A percentile compares a stretch with the other conserved stretches of the same genome.
phyloP scores from a whole-genome alignment of 2,888 invertebrate genomes.

The Andrena dorsata region DNA sequence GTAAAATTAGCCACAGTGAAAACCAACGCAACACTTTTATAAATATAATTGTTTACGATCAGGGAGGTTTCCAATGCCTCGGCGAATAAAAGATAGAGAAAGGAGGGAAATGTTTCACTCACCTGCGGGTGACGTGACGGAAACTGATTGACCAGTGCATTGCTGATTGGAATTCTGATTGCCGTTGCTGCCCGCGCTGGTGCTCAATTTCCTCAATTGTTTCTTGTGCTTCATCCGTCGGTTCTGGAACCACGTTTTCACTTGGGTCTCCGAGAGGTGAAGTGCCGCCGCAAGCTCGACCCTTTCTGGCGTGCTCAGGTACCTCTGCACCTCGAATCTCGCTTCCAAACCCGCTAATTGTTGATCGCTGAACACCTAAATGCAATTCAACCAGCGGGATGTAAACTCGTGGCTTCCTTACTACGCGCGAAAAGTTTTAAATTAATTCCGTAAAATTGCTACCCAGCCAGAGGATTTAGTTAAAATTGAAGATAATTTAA shows the following conservation, averaged over 20 bases:
- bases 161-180: constrained; percentile 75
- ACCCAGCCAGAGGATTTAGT: no score
- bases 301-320: constrained; percentile 97
- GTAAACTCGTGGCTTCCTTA: background rate
- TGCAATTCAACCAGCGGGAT: background rate
- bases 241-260: constrained; percentile 99
- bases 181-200: constrained; percentile 68
- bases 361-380: constrained; percentile 90
- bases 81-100: background rate
- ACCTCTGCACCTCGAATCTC: constrained; percentile 96
- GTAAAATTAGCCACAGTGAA: no score
- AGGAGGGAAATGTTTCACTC: constrained; percentile 42
- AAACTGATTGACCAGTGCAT: constrained; percentile 75
- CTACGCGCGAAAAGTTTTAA: no score
- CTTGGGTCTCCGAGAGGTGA: constrained; percentile 97
- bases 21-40: no score
- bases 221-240: constrained; percentile 98
- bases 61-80: background rate
- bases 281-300: constrained; percentile 97
- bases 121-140: constrained; percentile 81
- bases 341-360: constrained; percentile 95
- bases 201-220: constrained; percentile 91
- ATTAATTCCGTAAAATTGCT: background rate
- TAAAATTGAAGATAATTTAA: no score
- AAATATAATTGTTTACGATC: background rate